phyloP scores from a whole-genome alignment of 1,140 invertebrate genomes.

The Copidosoma floridanum region DNA sequence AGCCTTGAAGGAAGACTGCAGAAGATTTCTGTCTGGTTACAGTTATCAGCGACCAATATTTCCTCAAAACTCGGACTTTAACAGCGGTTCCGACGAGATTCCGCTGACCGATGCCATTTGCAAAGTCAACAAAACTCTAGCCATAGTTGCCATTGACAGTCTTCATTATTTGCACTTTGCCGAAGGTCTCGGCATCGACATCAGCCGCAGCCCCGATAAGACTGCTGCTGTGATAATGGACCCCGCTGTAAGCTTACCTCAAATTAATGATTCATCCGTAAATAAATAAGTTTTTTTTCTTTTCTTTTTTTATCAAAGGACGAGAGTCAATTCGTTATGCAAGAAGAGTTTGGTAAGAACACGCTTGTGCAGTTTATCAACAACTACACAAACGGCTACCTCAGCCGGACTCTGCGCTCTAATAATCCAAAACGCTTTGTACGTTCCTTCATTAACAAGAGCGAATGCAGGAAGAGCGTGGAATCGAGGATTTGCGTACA shows the following conservation, averaged over 20 bases:
- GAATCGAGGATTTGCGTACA: constrained; percentile 52
- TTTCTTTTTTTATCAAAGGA: constrained; percentile 57
- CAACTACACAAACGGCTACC: constrained; percentile 62
- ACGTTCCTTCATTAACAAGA: constrained; percentile 34
- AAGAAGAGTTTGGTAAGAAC: constrained; percentile 59
- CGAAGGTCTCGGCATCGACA: constrained; percentile 68
- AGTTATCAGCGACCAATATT: constrained; percentile 46
- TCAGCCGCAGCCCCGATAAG: constrained; percentile 61
- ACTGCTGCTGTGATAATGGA: constrained; percentile 73
- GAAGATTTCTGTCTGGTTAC: constrained; percentile 45
- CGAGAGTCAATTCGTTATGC: constrained; percentile 67
- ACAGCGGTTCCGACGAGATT: constrained; percentile 13
- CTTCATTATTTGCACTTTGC: constrained; percentile 69
- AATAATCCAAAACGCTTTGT: constrained; percentile 36
- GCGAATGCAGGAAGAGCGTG: constrained; percentile 32
- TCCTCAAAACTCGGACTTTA: constrained; percentile 26
- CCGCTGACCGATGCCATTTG: constrained; percentile 56
- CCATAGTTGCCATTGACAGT: constrained; percentile 72
- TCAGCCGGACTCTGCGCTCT: constrained; percentile 58
- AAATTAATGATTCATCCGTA: not conserved
- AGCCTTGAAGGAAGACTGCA: constrained; percentile 41
- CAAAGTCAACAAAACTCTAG: constrained; percentile 65
- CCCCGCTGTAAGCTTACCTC: constrained; percentile 55
- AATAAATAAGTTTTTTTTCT: constrained; percentile 11
- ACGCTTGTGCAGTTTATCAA: constrained; percentile 65